These are phyloP conservation scores for Talpa occidentalis DNA, from an alignment of 2,113 vertebrate genomes.

Conservation along the genomic window DNA sequence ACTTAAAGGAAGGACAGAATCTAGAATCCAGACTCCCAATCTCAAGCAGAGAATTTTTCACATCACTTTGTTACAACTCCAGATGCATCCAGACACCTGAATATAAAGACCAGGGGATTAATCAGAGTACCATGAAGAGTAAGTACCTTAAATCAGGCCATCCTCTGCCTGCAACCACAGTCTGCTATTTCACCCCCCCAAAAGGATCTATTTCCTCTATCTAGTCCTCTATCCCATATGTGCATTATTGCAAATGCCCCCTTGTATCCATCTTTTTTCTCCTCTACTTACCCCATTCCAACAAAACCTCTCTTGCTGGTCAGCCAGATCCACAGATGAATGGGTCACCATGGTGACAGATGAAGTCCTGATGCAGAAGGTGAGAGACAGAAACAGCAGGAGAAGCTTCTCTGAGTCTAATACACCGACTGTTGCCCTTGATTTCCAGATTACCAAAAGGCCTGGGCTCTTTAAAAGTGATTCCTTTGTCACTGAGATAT, in stretches of 20 bases:
- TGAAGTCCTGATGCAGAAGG: not conserved
- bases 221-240: not conserved
- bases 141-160: not conserved
- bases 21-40: not conserved
- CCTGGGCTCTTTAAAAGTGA: not conserved
- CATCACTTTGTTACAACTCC: not conserved
- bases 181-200: not conserved
- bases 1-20: not conserved
- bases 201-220: not conserved
- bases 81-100: not conserved
- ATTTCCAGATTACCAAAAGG: not conserved
- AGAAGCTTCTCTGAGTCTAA: not conserved
- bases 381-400: slow-evolving; percentile 42
- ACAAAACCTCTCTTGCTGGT: not conserved
- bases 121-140: not conserved
- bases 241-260: not conserved
- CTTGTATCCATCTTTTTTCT: not conserved
- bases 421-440: not conserved
- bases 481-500: not conserved
- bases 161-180: not conserved
- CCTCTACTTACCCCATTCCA: not conserved
- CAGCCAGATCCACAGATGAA: not conserved
- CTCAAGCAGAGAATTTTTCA: not conserved
- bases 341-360: slow-evolving; percentile 36
- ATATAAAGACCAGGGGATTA: not conserved